These are phyloP conservation scores for Pollenia griseotomentosa DNA, from an alignment of 2,888 invertebrate genomes.

Conservation along the genomic window DNA sequence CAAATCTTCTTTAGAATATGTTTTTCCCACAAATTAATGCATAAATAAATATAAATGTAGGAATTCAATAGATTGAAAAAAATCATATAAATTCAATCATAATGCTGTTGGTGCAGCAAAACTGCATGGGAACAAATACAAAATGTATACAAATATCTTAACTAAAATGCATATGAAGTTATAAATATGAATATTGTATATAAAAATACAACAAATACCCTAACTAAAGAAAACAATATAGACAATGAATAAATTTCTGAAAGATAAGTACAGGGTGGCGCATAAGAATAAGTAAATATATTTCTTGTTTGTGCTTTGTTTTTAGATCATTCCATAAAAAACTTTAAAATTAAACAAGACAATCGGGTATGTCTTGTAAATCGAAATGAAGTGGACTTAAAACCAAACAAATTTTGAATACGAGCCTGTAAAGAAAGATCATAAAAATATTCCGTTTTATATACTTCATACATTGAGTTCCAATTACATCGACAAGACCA, in stretches of 20 bases:
- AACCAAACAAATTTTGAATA: too few species aligned
- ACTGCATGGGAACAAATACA: background rate
- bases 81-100: conserved; percentile 43
- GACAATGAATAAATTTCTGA: conserved; percentile 47
- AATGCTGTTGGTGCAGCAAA: conserved; percentile 31
- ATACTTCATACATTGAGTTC: too few species aligned
- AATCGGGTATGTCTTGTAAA: too few species aligned
- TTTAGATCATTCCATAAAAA: too few species aligned
- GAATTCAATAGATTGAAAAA: conserved; percentile 8
- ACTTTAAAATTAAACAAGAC: too few species aligned
- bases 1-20: conserved; percentile 26
- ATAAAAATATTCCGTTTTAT: too few species aligned
- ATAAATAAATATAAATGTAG: conserved; percentile 35
- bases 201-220: background rate
- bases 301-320: too few species aligned
- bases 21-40: conserved; percentile 1
- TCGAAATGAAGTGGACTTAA: too few species aligned
- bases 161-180: background rate
- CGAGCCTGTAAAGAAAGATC: too few species aligned
- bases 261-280: background rate
- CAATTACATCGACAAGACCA: too few species aligned
- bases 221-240: conserved; percentile 44
- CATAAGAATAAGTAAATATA: too few species aligned
- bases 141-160: background rate
- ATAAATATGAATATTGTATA: background rate